Percentiles rank a stretch among this genome's conserved stretches.
These are phyloP conservation scores for Trichogramma pretiosum DNA, from an alignment of 1,140 invertebrate genomes.

Conservation along the genomic window DNA sequence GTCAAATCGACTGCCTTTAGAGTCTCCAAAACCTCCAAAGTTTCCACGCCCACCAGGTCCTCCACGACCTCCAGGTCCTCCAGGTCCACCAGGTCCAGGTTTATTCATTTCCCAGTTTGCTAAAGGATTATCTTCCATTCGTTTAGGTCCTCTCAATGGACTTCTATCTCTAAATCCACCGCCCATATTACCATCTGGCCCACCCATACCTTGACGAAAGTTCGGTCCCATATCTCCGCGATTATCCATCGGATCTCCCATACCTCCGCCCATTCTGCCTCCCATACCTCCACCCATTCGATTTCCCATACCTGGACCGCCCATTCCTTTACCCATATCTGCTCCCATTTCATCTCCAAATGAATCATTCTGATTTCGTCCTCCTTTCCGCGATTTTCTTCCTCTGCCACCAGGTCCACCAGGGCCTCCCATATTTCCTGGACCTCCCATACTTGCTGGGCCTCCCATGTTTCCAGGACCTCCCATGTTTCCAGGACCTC, in stretches of 20 bases:
- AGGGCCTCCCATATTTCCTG: slow-evolving; percentile 5
- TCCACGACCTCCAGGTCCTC: slow-evolving; percentile 12
- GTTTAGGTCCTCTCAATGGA: slow-evolving; percentile 29
- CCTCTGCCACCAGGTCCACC: slow-evolving; percentile 1
- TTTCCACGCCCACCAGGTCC: slow-evolving; percentile 9
- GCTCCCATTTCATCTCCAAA: slow-evolving; percentile 17
- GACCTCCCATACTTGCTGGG: slow-evolving; percentile 13
- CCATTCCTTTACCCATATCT: slow-evolving; percentile 14
- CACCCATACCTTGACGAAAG: slow-evolving; percentile 3
- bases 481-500: slow-evolving; percentile 1
- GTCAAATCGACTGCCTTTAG: slow-evolving; percentile 22
- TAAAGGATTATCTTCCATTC: slow-evolving; percentile 28
- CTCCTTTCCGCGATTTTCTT: neutral
- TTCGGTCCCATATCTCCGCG: neutral
- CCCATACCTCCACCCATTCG: slow-evolving; percentile 10
- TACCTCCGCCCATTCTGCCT: slow-evolving; percentile 13
- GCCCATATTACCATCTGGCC: slow-evolving; percentile 14
- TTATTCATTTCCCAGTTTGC: slow-evolving; percentile 28
- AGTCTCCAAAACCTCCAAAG: slow-evolving; percentile 21
- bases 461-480: slow-evolving; percentile 7
- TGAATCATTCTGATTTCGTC: slow-evolving; percentile 8
- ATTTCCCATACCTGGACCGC: slow-evolving; percentile 7
- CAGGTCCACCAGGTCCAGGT: slow-evolving; percentile 15
- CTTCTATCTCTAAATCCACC: slow-evolving; percentile 36
- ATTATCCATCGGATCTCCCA: slow-evolving; percentile 12